phyloP scores from a whole-genome alignment of 2,797 vertebrate species.

The Bufotes viridis region DNA sequence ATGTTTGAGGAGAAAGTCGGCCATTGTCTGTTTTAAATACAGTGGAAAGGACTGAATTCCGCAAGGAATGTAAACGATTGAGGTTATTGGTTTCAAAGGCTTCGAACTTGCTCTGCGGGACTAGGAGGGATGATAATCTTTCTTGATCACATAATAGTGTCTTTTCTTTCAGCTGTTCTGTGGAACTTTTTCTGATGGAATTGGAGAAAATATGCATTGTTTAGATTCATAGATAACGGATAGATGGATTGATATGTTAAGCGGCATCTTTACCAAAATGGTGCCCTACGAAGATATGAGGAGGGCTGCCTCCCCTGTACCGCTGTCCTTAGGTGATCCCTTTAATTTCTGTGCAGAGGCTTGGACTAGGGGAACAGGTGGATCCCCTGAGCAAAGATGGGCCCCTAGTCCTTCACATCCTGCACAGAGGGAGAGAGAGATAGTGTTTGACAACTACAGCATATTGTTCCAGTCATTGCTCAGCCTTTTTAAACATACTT shows the following conservation, averaged over 20 bases:
- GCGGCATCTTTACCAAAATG: no score
- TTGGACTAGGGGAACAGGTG: no score
- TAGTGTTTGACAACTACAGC: no score
- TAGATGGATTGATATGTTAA: not conserved
- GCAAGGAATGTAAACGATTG: conserved; percentile 20
- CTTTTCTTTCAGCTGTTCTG: not conserved
- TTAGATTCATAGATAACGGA: not conserved
- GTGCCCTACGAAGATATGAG: no score
- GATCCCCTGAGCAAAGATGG: no score
- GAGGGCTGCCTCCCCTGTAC: no score
- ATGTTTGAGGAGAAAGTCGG: conserved; percentile 11
- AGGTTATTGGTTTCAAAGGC: not conserved
- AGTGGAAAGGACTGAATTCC: conserved; percentile 23
- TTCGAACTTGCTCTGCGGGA: conserved; percentile 1
- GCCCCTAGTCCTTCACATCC: no score
- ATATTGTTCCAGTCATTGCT: no score
- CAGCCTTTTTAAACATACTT: no score
- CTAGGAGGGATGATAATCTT: not conserved
- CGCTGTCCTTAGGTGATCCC: no score
- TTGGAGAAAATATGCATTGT: not conserved
- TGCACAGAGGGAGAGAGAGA: no score
- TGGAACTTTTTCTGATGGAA: not conserved
- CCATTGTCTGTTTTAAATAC: conserved; percentile 43
- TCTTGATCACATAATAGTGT: conserved; percentile 2
- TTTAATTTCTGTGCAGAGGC: no score